Evolutionary conservation across 2,797 vertebrate species (phyloP), one percentile per base, ranked within the genome.

Genomic region (Harpagifer antarcticus): DNA sequence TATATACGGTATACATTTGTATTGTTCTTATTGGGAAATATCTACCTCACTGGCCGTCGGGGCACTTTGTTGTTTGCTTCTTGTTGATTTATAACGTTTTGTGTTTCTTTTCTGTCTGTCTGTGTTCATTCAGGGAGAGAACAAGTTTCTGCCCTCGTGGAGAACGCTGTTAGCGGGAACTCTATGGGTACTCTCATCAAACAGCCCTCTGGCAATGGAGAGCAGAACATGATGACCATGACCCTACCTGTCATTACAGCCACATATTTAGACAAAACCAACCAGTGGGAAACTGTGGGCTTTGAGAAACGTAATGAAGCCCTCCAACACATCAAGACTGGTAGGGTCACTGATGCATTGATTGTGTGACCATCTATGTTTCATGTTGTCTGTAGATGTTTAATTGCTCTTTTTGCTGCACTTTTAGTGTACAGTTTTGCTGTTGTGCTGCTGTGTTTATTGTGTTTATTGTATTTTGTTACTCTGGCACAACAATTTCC

Each of bases 161-260:
- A 97, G 76, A 93, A 95, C 0, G 87, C 94, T 31, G 90, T 98
- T 0, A 86, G 93, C 0, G 96, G 93, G 0, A 7, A 17, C 0
- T 94, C 96, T 1, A 90, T 99, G 92, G 94, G 92, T 2, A 90
- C 81, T 33, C 93, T 99, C 66, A 96, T 99, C 1, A 8, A 43
- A 11, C 93, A 94, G 0, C 98, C 97, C 0, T 0, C 12, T 0
- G 97, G 98, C 3, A 95, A 92, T 0, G 97, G 97, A 11, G 98
- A 99, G 79, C 94, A 97, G 85, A 98, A 94, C 86, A 96, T 98
- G 96, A 94, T 95, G 0, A 0, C 9, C 13, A 90, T 96, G 95
- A 98, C 96, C 0, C 89, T 96, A 17, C 93, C 96, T 0, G 74
- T 97, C 68, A 99, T 97, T 5, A 96, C 97, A 0, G 89, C 95